Evolutionary conservation across 2,113 vertebrate genomes (phyloP), one percentile per base, ranked within the genome.

Genomic region (Centrocercus urophasianus): DNA sequence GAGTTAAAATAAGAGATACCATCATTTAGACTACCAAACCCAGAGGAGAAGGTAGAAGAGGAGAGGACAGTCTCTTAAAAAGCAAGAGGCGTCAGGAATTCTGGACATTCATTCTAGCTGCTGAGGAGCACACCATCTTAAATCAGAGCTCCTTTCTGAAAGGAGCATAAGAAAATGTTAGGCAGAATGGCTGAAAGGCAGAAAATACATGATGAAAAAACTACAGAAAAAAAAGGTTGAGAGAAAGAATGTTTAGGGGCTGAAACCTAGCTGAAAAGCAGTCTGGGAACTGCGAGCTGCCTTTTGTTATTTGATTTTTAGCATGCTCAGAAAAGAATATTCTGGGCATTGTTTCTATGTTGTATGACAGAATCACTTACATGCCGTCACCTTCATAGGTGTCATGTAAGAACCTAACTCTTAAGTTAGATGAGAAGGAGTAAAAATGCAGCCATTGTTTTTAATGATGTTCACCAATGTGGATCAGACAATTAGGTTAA

Each of bases 341-440:
- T 90, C 74, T 13, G 28, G n/a, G 4, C 21, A 6, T 66, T 73
- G 10, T 77, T 54, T 71, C 10, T 74, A 59, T 3, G 3, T 16
- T 21, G n/a, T 59, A 20, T 20, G 42, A 59, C 43, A 77, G 18
- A 81, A 73, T 52, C 0, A 0, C 38, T 0, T 0, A 60, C 24
- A 38, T 76, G 67, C 64, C 17, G 11, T 47, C 40, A 24, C 19
- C 12, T 6, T 80, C 20, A 32, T 19, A 36, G 30, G 28, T 78
- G 22, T 75, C 2, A 22, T 30, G 14, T 52, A 77, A 70, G 48
- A 56, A 20, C 12, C 8, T 28, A 59, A 14, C 8, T 48, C 73
- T 38, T 0, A 10, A 63, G 24, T 34, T 19, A 36, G 28, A 18
- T 34, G 47, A 47, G 20, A 69, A 72, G 34, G 42, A 70, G 10